Base-by-base conservation (phyloP, 1,140 invertebrate genomes). In the Fragariocoptes setiger region DNA sequence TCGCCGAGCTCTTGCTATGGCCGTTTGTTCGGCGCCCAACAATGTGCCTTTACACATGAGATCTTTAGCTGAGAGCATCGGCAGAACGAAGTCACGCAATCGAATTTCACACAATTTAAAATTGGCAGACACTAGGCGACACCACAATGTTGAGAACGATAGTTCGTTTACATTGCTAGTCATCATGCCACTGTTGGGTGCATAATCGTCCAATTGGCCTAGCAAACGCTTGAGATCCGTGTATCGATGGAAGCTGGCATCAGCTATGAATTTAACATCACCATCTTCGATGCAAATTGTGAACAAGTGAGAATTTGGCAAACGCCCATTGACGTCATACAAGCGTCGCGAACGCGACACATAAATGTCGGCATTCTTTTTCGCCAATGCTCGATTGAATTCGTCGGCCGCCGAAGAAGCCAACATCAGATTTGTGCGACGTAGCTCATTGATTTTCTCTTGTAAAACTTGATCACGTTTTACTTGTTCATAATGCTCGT, bases 51-150 rank as follows among this genome's bases (percentile, higher is more conserved):
- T 90, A 19, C 92, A 64, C 44, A 72, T 70, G 49, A 88, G 65
- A 39, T 72, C 66, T 46, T 70, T 68, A 21, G 88, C 73, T 45
- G 76, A 67, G 35, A 90, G 60, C 55, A 86, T 65, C 1, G 80
- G 76, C 51, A 88, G 82, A 0, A 85, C 83, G 55, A 92, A 97
- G 59, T 97, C 90, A n/a, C 88, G 62, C 42, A 97, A 62, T 39
- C 76, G 70, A 43, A 90, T 68, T 48, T 73, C 74, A 72, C 79
- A 85, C 49, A 72, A 70, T 18, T 66, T 65, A 47, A 79, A 76
- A 46, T 71, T 71, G 3, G 78, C 63, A 40, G 69, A 69, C 12
- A 94, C 67, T 25, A 70, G 68, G 5, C 86, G 67, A 48, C 80
- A 85, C 85, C 85, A 97, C 3, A 94, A 60, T 0, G 80, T 88